A percentile compares a stretch with the other conserved stretches of the same genome.
Evolutionary conservation across 1,140 invertebrate species (phyloP).

Genomic region (Triops cancriformis): DNA sequence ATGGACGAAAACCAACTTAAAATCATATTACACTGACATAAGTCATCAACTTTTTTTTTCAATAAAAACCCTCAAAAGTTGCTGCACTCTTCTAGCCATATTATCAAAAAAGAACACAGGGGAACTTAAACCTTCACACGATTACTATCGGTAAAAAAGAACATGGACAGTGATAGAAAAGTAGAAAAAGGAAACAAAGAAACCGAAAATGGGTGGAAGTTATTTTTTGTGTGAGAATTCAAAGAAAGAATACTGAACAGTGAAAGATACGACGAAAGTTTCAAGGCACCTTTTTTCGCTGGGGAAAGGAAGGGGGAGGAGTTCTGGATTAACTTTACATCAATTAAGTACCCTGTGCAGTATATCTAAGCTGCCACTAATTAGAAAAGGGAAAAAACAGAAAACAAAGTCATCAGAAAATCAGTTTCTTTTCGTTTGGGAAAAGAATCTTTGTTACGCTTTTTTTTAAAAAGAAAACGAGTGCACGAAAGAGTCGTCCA

Average conservation of each 20-base stretch:
- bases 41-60: neutral
- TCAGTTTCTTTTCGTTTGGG: neutral
- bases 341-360: neutral
- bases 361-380: neutral
- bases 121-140: neutral
- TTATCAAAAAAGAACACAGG: neutral
- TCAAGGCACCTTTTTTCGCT: neutral
- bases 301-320: neutral
- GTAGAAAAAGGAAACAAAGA: neutral
- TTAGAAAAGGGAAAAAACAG: neutral
- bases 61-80: neutral
- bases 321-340: neutral
- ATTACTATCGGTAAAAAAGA: neutral
- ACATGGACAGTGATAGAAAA: neutral
- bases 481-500: neutral
- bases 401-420: neutral
- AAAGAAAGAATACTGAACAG: neutral
- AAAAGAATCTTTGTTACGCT: conserved; percentile 4
- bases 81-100: neutral
- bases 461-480: neutral
- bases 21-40: neutral
- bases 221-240: neutral
- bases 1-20: conserved; percentile 7
- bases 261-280: neutral
- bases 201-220: neutral